phyloP scores from a whole-genome alignment of 2,113 vertebrate genomes.

The Cnemophilus loriae region DNA sequence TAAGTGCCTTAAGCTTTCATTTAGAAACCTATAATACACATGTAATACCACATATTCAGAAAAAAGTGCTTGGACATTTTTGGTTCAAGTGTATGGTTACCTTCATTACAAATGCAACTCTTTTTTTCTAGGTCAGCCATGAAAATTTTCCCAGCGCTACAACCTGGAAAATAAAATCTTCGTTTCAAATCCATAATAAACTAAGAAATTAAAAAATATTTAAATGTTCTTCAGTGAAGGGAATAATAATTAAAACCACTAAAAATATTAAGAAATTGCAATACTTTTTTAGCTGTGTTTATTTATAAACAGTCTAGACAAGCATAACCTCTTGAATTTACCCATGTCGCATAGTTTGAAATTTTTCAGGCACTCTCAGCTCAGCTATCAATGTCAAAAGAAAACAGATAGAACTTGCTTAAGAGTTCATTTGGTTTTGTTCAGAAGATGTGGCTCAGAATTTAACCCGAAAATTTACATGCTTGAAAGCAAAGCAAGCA shows the following conservation, averaged over 20 bases:
- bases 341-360: rapidly evolving
- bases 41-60: not conserved
- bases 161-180: not conserved
- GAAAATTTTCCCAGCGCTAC: not conserved
- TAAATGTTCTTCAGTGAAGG: not conserved
- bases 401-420: not conserved
- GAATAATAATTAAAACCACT: not conserved
- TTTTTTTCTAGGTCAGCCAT: not conserved
- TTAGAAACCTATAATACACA: not conserved
- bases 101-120: not conserved
- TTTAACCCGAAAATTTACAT: not conserved
- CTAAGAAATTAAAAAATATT: not conserved
- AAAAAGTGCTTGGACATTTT: not conserved
- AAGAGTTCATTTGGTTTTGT: not conserved
- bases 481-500: not conserved
- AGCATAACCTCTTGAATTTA: not conserved
- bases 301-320: not conserved
- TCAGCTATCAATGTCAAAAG: not conserved
- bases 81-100: not conserved
- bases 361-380: not conserved
- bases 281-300: not conserved
- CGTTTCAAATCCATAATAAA: not conserved
- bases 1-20: not conserved
- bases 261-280: not conserved
- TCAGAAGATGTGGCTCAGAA: not conserved